phyloP scores from a whole-genome alignment of 2,797 vertebrate genomes.

The Amblyraja radiata region DNA sequence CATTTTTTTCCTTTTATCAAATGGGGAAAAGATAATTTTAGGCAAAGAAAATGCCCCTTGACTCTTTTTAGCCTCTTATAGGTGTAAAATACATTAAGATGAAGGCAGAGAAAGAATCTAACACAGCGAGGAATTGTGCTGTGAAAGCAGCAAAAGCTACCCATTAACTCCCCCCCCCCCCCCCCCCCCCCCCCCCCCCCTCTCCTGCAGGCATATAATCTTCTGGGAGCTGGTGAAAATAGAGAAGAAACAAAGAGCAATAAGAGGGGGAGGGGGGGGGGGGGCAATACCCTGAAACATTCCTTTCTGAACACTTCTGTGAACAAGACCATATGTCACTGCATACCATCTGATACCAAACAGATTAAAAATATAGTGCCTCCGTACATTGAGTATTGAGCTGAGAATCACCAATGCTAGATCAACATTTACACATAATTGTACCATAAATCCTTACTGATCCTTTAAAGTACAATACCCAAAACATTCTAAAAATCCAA shows the following conservation, averaged over 20 bases:
- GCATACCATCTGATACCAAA: neutral
- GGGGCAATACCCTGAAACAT: neutral
- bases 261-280: no score
- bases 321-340: neutral
- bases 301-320: neutral
- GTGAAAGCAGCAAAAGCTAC: neutral
- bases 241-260: neutral
- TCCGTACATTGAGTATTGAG: neutral
- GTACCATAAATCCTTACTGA: neutral
- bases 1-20: neutral
- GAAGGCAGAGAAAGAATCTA: neutral
- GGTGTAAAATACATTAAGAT: neutral
- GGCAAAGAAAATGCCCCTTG: neutral
- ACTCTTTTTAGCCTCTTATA: neutral
- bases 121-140: no score
- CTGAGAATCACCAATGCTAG: neutral
- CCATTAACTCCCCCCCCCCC: no score
- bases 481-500: neutral
- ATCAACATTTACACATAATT: neutral
- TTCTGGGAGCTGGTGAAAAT: neutral
- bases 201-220: no score
- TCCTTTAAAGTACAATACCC: neutral
- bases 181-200: neutral
- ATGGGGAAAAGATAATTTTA: neutral
- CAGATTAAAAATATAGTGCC: neutral